Conservation (phyloP, 2,888 invertebrate species). For the Aphodius sticticus region DNA sequence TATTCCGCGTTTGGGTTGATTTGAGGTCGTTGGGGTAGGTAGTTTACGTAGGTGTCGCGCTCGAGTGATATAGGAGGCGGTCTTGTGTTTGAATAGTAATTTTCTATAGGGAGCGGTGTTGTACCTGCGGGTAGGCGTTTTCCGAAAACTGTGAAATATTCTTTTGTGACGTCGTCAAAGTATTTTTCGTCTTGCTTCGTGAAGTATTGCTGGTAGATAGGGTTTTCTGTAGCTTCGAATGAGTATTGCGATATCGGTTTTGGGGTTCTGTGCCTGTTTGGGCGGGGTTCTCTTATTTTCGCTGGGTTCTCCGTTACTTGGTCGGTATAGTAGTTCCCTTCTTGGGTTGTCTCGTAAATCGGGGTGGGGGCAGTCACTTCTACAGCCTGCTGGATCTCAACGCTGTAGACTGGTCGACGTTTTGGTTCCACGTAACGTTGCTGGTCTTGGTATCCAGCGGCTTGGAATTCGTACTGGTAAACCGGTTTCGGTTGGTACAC, state of each 20-base stretch:
- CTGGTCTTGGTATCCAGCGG: conserved; percentile 63
- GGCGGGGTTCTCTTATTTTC: conserved; percentile 45
- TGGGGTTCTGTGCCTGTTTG: conserved; percentile 27
- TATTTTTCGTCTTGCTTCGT: conserved; percentile 75
- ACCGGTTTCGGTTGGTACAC: conserved; percentile 62
- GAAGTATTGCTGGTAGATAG: conserved; percentile 68
- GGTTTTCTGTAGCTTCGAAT: conserved; percentile 57
- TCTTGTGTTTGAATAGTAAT: conserved; percentile 18
- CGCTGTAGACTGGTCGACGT: conserved; percentile 54
- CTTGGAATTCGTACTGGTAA: conserved; percentile 79
- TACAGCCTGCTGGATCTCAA: conserved; percentile 57
- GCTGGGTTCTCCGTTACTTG: conserved; percentile 51
- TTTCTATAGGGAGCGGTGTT: conserved; percentile 52
- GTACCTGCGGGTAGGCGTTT: conserved; percentile 68
- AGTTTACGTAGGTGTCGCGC: conserved; percentile 76
- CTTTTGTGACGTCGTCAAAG: conserved; percentile 76
- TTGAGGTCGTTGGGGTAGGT: conserved; percentile 63
- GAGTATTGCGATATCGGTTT: conserved; percentile 51
- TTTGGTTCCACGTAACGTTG: conserved; percentile 46
- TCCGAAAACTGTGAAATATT: conserved; percentile 78
- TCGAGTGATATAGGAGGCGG: conserved; percentile 61
- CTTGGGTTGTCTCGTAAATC: conserved; percentile 37
- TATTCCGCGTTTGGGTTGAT: conserved; percentile 68
- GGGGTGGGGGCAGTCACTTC: conserved; percentile 52
- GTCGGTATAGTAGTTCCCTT: conserved; percentile 37